Percentiles rank a stretch among this genome's conserved stretches.
These are phyloP conservation scores for Oreochromis tanganicae DNA, from an alignment of 2,113 vertebrate genomes.

Conservation along the genomic window DNA sequence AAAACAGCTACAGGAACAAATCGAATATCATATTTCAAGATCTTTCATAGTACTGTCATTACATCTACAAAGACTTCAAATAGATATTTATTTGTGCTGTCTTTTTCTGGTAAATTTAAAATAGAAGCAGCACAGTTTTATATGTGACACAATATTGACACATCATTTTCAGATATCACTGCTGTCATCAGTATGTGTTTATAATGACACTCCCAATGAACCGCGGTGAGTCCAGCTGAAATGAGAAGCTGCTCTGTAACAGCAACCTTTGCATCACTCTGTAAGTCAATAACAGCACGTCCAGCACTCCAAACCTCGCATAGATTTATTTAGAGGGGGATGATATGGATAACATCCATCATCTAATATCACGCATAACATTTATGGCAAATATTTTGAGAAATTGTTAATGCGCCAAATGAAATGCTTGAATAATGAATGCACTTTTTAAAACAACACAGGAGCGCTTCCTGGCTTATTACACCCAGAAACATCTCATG, in stretches of 20 bases:
- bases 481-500: neutral
- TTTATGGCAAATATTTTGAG: neutral
- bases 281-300: neutral
- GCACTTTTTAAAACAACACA: neutral
- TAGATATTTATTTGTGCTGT: accelerated
- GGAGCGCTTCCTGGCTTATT: neutral
- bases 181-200: neutral
- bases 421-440: neutral
- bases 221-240: neutral
- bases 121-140: neutral
- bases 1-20: neutral
- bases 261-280: neutral
- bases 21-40: neutral
- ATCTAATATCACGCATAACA: neutral
- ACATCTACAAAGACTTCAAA: neutral
- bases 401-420: neutral
- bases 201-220: neutral
- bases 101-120: neutral
- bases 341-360: neutral
- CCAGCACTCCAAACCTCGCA: neutral
- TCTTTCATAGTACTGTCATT: neutral
- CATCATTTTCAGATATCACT: neutral
- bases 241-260: neutral
- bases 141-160: neutral
- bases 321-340: neutral